Evolutionary conservation across 2,797 vertebrate species (phyloP), one percentile per base, ranked within the genome.

Genomic region (Fistularia tabacaria): DNA sequence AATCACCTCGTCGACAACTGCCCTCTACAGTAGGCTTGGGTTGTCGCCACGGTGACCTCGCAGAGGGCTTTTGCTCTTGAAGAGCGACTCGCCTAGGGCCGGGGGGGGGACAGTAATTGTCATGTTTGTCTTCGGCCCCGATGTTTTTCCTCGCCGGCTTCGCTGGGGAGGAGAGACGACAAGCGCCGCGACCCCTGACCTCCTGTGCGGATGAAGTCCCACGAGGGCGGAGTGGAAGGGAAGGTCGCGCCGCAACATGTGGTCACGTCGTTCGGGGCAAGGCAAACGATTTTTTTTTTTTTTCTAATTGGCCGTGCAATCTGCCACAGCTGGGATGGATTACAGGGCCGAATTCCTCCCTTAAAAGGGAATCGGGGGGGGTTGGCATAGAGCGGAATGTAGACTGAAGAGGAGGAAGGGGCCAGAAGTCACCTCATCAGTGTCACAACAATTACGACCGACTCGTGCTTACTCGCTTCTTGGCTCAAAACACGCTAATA

Each of bases 271-370:
- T 92, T 90, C 88, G 81, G 84, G 81, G 73, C 54, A 73, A 89
- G 86, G 87, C 89, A 90, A 92, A 92, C 86, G 80, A 69, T 86
- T 90, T 85, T 86, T 85, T 85, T 92, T 92, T 94, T 25, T 25
- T 25, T 25, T 25, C 92, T 94, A 93, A 94, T 92, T 92, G 91
- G 84, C 76, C 49, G 12, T 90, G 81, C 84, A 83, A 82, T 91
- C 85, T 85, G 83, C 88, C 85, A 81, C 93, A 94, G 93, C 93
- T 95, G 94, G 86, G 88, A 90, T 56, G 85, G 86, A 93, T 95
- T 95, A 94, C 76, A 64, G 68, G 81, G 76, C 82, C 81, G 89
- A 86, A 89, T 90, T 90, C 86, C 83, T 89, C 84, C 86, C 81
- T 87, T 76, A 68, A 71, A 78, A 77, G 48, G 51, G 57, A 82